These are phyloP conservation scores for Virgularia gustaviana DNA, from an alignment of 92 coral and sea anemone genomes.

Conservation along the genomic window DNA sequence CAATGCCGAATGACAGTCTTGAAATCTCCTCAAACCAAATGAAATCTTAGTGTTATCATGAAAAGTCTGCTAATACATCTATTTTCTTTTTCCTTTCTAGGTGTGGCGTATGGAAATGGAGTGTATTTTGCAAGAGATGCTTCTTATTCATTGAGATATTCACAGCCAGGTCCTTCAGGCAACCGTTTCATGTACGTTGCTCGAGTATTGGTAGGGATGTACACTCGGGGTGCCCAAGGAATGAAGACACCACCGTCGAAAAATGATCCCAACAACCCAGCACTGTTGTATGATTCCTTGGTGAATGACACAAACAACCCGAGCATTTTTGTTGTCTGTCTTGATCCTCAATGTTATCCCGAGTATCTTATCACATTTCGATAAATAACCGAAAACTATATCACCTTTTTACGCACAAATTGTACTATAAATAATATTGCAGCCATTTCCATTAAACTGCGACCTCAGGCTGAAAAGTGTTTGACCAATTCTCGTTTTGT, in stretches of 20 bases:
- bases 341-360: constrained; percentile 62
- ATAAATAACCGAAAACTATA: no score
- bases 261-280: constrained; percentile 32
- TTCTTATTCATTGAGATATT: constrained; percentile 36
- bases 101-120: constrained; percentile 60
- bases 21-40: no score
- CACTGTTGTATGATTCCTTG: constrained; percentile 52
- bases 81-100: constrained; percentile 13
- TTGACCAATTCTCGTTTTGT: no score
- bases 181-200: constrained; percentile 61
- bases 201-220: constrained; percentile 62
- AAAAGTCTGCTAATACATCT: background rate
- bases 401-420: no score
- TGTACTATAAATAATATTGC: no score
- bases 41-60: no score
- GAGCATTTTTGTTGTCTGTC: constrained; percentile 50
- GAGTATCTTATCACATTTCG: constrained; percentile 63
- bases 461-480: no score
- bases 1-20: no score
- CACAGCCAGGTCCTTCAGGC: background rate
- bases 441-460: no score
- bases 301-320: constrained; percentile 48
- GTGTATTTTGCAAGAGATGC: constrained; percentile 78
- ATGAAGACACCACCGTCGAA: constrained; percentile 60
- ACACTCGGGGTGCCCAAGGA: constrained; percentile 48